Base-by-base conservation (phyloP, 2,797 vertebrate genomes). In the Pempheris klunzingeri region DNA sequence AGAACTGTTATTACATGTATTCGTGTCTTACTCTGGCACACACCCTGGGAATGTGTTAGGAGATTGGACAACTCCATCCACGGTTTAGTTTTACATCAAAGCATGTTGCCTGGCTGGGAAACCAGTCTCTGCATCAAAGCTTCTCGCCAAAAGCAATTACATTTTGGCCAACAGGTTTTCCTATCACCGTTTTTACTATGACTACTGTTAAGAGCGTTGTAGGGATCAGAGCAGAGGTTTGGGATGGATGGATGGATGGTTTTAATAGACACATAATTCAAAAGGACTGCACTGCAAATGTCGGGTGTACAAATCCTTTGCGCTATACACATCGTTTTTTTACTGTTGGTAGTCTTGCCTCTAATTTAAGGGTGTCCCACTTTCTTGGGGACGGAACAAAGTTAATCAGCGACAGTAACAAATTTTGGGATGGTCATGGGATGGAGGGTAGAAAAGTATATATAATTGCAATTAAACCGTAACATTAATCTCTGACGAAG, bases 1-100 rank as follows among this genome's bases (percentile, higher is more conserved):
- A 87, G 72, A 89, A 60, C 54, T 64, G 57, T 88, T 87, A 86
- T 88, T 89, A 83, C 72, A 50, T 74, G 43, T 68, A 82, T 87
- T 83, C 71, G 74, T 86, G 73, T 89, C 59, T 83, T 59, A 54
- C 64, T 71, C 78, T 86, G 77, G 83, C 62, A 67, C 46, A 71
- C 17, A 34, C 77, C 59, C 84, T 81, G 58, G 75, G 58, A 81
- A 82, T 87, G 83, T 82, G 87, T 87, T 87, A 81, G 66, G 71
- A 82, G 69, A 84, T 77, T 60, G 63, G 50, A 82, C 75, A 77
- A 49, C 77, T 80, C 53, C 54, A 82, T 85, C 67, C 61, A 69
- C 71, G 44, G 85, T 78, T 88, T 77, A 84, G 62, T 82, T 87
- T 84, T 74, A 82, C 77, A 78, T 74, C 76, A 81, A 88, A 81